Percentiles rank a stretch among this genome's conserved stretches.
Evolutionary conservation across 2,113 vertebrate genomes (phyloP).

Genomic region (Xenus cinereus): DNA sequence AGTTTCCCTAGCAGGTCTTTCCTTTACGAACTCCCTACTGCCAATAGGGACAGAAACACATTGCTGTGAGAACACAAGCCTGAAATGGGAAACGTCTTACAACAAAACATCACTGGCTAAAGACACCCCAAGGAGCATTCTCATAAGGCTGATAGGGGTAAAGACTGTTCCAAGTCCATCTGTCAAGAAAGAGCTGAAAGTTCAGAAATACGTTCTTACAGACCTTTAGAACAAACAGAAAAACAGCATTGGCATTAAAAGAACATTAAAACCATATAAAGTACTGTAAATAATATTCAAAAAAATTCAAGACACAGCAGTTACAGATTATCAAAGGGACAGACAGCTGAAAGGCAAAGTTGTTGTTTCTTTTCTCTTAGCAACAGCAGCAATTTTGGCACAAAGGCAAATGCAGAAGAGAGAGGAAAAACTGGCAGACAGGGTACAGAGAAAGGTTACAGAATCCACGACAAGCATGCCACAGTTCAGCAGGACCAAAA

Average conservation of each 20-base stretch:
- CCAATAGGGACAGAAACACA: neutral
- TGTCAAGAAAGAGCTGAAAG: neutral
- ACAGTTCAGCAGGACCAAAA: neutral
- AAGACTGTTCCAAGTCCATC: conserved; percentile 70
- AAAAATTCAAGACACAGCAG: conserved; percentile 24
- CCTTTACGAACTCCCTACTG: neutral
- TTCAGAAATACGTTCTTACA: conserved; percentile 54
- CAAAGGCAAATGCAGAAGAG: conserved; percentile 2
- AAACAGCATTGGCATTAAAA: conserved; percentile 60
- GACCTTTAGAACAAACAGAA: conserved; percentile 66
- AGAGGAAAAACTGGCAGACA: conserved; percentile 4
- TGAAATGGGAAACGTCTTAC: neutral
- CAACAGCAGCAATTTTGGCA: conserved; percentile 50
- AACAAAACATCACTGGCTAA: neutral
- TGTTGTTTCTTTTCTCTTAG: neutral
- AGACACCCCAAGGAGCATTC: neutral
- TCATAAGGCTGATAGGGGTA: neutral
- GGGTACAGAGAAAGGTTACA: conserved; percentile 39
- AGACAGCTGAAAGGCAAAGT: neutral
- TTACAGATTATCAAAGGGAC: conserved; percentile 43
- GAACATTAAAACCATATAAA: conserved; percentile 56
- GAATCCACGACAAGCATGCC: neutral
- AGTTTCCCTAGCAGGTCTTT: neutral
- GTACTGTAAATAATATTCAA: conserved; percentile 42
- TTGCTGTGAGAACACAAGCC: neutral